Percentiles rank a stretch among this genome's conserved stretches.
Conservation (phyloP, 2,888 invertebrate genomes). For the Drosophila peninsularis region DNA sequence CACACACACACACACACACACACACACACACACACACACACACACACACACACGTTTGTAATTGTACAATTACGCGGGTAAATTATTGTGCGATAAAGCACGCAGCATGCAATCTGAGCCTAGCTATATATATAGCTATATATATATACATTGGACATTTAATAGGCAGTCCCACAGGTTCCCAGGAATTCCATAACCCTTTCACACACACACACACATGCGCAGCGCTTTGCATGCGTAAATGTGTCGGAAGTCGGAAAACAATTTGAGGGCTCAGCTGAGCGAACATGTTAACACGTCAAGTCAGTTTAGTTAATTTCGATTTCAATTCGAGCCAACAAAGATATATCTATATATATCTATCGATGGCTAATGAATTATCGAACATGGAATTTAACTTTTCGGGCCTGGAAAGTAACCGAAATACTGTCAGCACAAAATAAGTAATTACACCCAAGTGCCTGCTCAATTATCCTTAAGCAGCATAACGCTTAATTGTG, state of each 20-base stretch:
- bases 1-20: constrained; percentile 6
- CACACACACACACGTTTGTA: constrained; percentile 55
- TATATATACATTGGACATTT: constrained; percentile 14
- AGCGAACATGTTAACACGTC: constrained; percentile 67
- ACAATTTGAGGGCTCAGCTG: constrained; percentile 36
- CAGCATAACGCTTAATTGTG: constrained; percentile 74
- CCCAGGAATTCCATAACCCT: constrained; percentile 34
- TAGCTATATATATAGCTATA: constrained; percentile 12
- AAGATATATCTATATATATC: constrained; percentile 20
- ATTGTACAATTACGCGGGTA: constrained; percentile 79
- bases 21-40: too few species aligned
- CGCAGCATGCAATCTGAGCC: constrained; percentile 60
- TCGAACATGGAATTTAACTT: constrained; percentile 58
- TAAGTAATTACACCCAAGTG: constrained; percentile 84
- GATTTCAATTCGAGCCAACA: constrained; percentile 24
- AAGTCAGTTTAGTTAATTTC: constrained; percentile 59
- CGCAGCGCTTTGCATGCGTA: constrained; percentile 62
- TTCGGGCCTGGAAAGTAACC: constrained; percentile 18
- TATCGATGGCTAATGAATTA: constrained; percentile 48
- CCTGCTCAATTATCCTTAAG: constrained; percentile 83
- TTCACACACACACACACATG: constrained; percentile 1
- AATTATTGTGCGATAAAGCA: constrained; percentile 82
- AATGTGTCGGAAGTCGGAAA: constrained; percentile 46
- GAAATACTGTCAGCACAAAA: constrained; percentile 66
- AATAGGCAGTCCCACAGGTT: constrained; percentile 10